A percentile compares a stretch with the other conserved stretches of the same genome.
Conservation (phyloP, 1,140 invertebrate genomes). For the Drosophila aff. region DNA sequence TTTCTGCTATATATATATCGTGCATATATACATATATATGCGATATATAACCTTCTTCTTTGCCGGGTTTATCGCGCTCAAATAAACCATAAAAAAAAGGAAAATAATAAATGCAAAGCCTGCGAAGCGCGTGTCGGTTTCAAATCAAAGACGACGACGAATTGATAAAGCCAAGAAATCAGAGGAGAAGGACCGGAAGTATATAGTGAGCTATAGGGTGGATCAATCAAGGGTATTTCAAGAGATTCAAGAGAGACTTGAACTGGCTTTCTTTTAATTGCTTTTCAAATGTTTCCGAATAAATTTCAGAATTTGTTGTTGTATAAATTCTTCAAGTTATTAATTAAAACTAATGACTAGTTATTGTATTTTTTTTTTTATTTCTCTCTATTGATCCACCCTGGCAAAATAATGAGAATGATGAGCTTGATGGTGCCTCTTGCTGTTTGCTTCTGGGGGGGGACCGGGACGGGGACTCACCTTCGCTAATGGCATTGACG, state of each 20-base stretch:
- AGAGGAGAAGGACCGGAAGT: constrained; percentile 19
- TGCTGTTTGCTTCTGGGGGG: not conserved
- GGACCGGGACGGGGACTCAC: constrained; percentile 53
- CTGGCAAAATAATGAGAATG: not conserved
- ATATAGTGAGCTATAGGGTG: not conserved
- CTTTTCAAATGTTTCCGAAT: not conserved
- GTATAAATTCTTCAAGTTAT: not conserved
- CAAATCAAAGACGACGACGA: constrained; percentile 40
- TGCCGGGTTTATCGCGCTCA: constrained; percentile 17
- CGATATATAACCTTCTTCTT: constrained; percentile 14
- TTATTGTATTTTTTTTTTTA: not conserved
- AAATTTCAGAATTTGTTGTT: not conserved
- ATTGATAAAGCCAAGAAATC: constrained; percentile 41
- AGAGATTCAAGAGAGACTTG: too few relatives aligned
- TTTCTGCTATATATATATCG: constrained; percentile 4
- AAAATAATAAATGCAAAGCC: constrained; percentile 28
- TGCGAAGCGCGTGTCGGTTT: constrained; percentile 22
- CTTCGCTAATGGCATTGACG: constrained; percentile 72
- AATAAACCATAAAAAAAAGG: constrained; percentile 56
- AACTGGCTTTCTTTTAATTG: not conserved
- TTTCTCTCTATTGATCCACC: not conserved
- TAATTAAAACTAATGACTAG: not conserved
- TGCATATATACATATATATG: not conserved
- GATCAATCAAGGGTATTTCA: not conserved
- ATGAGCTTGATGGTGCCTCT: too few relatives aligned